Conservation (phyloP, 2,113 vertebrate genomes). For the Zeus faber region DNA sequence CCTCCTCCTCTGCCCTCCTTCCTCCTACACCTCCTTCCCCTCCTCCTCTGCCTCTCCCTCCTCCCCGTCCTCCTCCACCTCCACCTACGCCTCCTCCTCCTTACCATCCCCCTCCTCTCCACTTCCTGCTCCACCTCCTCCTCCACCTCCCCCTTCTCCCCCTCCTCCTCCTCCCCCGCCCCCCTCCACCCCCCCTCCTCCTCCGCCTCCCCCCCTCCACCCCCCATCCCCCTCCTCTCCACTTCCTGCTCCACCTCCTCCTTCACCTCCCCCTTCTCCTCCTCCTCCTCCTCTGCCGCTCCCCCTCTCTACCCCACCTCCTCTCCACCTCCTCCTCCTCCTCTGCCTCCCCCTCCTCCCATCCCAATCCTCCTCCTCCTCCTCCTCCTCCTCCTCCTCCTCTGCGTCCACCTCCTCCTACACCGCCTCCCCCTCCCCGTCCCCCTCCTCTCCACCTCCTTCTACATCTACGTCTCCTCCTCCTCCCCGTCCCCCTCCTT, state of each 20-base stretch:
- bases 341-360: constrained; percentile 36
- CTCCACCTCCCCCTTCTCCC: no score
- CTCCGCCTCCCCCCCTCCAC: no score
- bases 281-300: no score
- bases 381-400: neutral
- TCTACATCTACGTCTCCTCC: no score
- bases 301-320: no score
- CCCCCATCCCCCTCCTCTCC: no score
- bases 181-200: no score
- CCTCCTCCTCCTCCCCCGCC: no score
- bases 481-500: neutral
- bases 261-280: no score
- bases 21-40: neutral
- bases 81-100: neutral
- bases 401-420: constrained; percentile 4
- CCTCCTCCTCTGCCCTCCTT: constrained; percentile 22
- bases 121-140: neutral
- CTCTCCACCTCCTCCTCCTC: constrained; percentile 25
- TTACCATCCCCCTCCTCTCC: neutral
- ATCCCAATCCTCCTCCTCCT: constrained; percentile 15
- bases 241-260: no score
- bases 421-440: neutral
- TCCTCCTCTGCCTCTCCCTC: constrained; percentile 22
- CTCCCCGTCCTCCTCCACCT: constrained; percentile 42
- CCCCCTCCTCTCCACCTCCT: constrained; percentile 8